Conservation (phyloP, 2,113 vertebrate genomes). For the Struthio camelus region DNA sequence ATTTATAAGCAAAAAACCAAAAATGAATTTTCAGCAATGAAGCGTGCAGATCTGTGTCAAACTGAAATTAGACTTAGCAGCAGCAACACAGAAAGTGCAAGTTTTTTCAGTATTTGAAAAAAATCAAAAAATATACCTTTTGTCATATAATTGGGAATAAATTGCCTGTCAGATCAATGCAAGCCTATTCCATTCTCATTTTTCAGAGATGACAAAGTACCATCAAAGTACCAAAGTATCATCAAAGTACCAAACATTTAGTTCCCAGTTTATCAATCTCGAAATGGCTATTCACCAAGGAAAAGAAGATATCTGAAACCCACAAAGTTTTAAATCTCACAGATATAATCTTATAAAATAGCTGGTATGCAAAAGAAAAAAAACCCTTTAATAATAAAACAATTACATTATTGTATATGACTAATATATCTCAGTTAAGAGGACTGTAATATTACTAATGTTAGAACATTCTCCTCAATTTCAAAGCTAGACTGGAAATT, state of each 20-base stretch:
- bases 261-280: background rate
- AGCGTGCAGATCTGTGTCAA: background rate
- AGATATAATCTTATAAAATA: background rate
- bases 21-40: background rate
- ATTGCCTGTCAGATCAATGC: background rate
- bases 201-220: background rate
- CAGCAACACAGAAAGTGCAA: background rate
- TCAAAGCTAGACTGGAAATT: background rate
- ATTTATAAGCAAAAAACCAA: background rate
- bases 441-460: background rate
- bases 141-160: background rate
- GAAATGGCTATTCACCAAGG: background rate
- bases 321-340: background rate
- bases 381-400: background rate
- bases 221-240: background rate
- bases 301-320: background rate
- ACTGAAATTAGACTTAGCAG: background rate
- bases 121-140: background rate
- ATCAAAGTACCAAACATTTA: background rate
- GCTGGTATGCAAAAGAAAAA: background rate
- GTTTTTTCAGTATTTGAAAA: background rate
- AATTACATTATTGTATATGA: background rate
- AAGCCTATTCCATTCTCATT: background rate
- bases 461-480: background rate
- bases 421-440: background rate